phyloP scores from a whole-genome alignment of 2,797 vertebrate genomes.

The Iguana delicatissima region DNA sequence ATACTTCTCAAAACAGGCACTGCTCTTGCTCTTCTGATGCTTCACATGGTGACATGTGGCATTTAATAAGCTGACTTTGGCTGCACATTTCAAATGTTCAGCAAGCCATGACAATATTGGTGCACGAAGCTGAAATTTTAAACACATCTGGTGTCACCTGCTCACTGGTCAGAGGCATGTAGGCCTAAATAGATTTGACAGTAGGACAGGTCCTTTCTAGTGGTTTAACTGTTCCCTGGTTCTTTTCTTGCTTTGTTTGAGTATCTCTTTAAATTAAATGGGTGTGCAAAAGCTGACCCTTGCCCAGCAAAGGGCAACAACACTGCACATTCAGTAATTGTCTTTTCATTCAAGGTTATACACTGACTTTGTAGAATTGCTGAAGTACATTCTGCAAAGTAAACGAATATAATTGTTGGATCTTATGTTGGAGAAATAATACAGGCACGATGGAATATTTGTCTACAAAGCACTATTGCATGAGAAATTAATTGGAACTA shows the following conservation, averaged over 20 bases:
- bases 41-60: constrained; percentile 44
- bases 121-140: constrained; percentile 57
- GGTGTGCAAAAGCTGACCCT: accelerated
- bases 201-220: constrained; percentile 16
- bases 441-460: background rate
- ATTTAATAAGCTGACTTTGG: constrained; percentile 58
- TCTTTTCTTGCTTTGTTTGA: constrained; percentile 1
- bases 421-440: background rate
- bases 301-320: constrained; percentile 24
- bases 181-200: constrained; percentile 22
- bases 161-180: background rate
- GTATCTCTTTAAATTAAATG: constrained; percentile 28
- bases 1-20: constrained; percentile 37
- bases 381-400: constrained; percentile 16
- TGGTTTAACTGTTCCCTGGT: background rate
- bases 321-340: constrained; percentile 35
- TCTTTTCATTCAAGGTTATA: constrained; percentile 19
- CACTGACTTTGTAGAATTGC: background rate
- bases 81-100: constrained; percentile 58
- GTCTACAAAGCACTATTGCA: background rate
- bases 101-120: constrained; percentile 53
- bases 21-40: constrained; percentile 49
- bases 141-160: background rate
- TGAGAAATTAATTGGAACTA: background rate
- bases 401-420: constrained; percentile 4